phyloP scores from a whole-genome alignment of 2,797 vertebrate genomes.

The Natrix natrix region DNA sequence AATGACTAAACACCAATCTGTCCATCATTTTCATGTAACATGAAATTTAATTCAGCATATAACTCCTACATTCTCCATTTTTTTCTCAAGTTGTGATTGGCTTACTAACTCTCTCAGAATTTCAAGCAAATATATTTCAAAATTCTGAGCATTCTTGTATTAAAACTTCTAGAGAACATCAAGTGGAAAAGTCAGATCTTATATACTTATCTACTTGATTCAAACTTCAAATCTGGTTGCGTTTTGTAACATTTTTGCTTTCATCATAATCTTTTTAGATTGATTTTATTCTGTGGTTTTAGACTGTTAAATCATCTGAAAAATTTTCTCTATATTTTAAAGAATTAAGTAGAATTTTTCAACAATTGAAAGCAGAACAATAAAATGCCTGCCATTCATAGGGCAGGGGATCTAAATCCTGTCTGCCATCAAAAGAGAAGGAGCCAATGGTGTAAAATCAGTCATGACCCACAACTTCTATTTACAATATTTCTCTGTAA shows the following conservation, averaged over 20 bases:
- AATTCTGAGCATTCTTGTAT: neutral
- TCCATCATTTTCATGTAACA: neutral
- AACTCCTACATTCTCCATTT: neutral
- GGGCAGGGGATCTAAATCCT: neutral
- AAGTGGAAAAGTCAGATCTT: neutral
- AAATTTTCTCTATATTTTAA: neutral
- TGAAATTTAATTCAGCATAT: neutral
- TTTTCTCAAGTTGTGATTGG: neutral
- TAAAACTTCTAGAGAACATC: neutral
- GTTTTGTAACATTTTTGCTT: neutral
- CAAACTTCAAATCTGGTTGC: neutral
- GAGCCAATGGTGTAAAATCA: neutral
- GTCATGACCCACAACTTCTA: neutral
- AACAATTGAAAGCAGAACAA: neutral
- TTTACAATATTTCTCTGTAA: neutral
- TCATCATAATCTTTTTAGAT: neutral
- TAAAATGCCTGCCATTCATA: neutral
- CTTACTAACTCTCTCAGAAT: neutral
- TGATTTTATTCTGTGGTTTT: neutral
- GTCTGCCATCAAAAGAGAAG: neutral
- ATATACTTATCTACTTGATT: neutral
- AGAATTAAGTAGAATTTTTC: neutral
- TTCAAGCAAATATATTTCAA: neutral
- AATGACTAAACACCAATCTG: neutral
- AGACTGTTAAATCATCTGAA: neutral